Percentiles rank a stretch among this genome's conserved stretches.
These are phyloP conservation scores for Pardosa pseudoannulata DNA, from an alignment of 2,888 invertebrate species.

Conservation along the genomic window DNA sequence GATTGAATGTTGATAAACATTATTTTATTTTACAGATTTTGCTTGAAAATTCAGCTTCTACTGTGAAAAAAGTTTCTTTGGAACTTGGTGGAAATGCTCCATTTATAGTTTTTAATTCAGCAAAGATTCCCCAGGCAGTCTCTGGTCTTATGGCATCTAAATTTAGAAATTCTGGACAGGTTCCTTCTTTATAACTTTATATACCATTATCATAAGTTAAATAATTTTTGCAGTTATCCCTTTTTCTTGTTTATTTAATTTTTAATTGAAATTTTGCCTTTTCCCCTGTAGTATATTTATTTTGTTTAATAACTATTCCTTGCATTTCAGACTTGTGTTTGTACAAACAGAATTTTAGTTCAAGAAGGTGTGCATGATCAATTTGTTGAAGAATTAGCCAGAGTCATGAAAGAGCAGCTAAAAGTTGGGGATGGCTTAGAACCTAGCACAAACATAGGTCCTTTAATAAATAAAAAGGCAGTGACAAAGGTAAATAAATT, in stretches of 20 bases:
- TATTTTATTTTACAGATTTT: conserved; percentile 77
- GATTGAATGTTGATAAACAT: too few species aligned
- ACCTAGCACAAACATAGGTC: conserved; percentile 88
- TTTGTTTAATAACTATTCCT: not conserved
- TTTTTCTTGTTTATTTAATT: not conserved
- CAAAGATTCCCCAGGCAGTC: conserved; percentile 90
- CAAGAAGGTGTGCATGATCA: conserved; percentile 87
- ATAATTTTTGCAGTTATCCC: not conserved
- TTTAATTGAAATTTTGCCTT: too few species aligned
- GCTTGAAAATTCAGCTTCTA: conserved; percentile 88
- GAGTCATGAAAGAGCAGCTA: conserved; percentile 83
- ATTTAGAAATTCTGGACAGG: conserved; percentile 95
- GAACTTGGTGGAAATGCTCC: conserved; percentile 99
- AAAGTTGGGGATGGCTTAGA: conserved; percentile 88
- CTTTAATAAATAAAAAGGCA: conserved; percentile 92
- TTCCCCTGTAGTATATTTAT: not conserved
- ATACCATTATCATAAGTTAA: not conserved
- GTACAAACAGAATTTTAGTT: conserved; percentile 92
- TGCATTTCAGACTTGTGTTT: conserved; percentile 88
- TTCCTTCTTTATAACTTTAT: conserved; percentile 73
- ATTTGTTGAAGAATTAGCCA: conserved; percentile 86
- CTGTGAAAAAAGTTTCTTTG: conserved; percentile 92
- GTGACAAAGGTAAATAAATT: conserved; percentile 86
- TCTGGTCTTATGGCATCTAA: conserved; percentile 92
- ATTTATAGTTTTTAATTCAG: conserved; percentile 95